phyloP scores from a whole-genome alignment of 2,797 vertebrate genomes.

The Tragelaphus eurycerus region DNA sequence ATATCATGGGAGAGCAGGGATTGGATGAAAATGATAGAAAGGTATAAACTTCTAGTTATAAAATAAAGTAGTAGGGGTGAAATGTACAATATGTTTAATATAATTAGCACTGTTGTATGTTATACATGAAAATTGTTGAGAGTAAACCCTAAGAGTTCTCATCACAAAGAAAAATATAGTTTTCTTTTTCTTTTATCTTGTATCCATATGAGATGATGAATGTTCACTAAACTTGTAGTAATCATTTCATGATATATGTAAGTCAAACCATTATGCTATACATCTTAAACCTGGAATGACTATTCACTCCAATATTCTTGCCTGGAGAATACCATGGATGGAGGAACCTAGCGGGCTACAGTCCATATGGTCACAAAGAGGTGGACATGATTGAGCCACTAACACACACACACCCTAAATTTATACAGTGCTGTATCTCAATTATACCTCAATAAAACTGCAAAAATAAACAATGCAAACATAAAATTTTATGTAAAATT shows the following conservation, averaged over 20 bases:
- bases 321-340: not conserved
- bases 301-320: not conserved
- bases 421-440: not conserved
- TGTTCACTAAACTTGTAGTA: not conserved
- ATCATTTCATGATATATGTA: not conserved
- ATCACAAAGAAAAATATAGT: not conserved
- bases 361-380: not conserved
- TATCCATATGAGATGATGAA: not conserved
- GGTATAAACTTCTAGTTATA: not conserved
- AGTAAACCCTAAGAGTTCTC: not conserved
- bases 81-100: not conserved
- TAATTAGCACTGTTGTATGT: not conserved
- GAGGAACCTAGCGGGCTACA: not conserved
- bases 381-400: rapidly evolving
- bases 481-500: not conserved
- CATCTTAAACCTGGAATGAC: not conserved
- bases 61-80: not conserved
- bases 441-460: not conserved
- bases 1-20: not conserved
- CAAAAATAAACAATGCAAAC: not conserved
- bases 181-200: not conserved
- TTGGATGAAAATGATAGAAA: not conserved
- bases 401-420: not conserved
- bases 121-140: not conserved
- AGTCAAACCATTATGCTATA: not conserved